Evolutionary conservation across 92 coral and sea anemone genomes (phyloP).

Genomic region (Zoanthus sansibaricus): DNA sequence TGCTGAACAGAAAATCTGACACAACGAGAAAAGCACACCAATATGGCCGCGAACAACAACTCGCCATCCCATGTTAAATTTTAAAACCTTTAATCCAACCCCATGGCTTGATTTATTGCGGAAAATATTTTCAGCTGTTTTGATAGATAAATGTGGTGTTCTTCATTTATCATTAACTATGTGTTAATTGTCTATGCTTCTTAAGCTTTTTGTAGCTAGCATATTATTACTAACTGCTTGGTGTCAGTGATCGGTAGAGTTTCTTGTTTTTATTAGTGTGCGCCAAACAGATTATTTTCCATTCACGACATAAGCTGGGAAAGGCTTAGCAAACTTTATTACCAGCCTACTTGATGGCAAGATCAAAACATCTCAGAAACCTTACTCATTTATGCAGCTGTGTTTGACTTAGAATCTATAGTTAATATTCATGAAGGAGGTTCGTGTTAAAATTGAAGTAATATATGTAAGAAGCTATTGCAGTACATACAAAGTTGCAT

Average conservation of each 20-base stretch:
- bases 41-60: slow-evolving; percentile 9
- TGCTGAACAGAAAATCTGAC: background rate
- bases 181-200: slow-evolving; percentile 17
- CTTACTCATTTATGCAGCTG: background rate
- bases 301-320: background rate
- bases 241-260: background rate
- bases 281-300: background rate
- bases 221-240: background rate
- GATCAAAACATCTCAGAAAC: background rate
- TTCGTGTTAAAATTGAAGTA: background rate
- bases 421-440: background rate
- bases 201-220: background rate
- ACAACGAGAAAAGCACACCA: background rate
- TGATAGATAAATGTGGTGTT: slow-evolving; percentile 10
- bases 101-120: slow-evolving; percentile 7
- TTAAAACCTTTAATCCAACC: background rate
- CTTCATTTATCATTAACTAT: slow-evolving; percentile 20
- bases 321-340: background rate
- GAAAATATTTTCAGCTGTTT: slow-evolving; percentile 28
- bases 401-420: background rate
- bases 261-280: background rate
- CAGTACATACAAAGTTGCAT: background rate
- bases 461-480: background rate
- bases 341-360: background rate
- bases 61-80: background rate